These are phyloP conservation scores for Chelidonichthys spinosus DNA, from an alignment of 2,797 vertebrate species.

Conservation along the genomic window DNA sequence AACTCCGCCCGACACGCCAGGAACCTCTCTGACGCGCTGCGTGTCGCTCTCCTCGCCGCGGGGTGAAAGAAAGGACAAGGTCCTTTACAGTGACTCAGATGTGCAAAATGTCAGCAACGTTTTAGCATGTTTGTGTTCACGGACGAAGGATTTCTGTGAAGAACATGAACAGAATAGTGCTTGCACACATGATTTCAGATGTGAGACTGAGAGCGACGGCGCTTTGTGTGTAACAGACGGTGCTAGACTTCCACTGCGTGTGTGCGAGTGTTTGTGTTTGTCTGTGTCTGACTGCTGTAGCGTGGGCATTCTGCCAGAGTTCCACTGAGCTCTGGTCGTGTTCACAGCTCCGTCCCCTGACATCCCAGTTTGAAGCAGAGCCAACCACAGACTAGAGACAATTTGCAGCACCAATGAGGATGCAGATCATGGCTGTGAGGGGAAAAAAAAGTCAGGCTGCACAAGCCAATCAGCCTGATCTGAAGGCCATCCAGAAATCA, in stretches of 20 bases:
- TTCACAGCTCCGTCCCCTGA: constrained; percentile 80
- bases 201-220: constrained; percentile 42
- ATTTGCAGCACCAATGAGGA: constrained; percentile 74
- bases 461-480: constrained; percentile 70
- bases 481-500: constrained; percentile 70
- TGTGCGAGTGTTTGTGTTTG: constrained; percentile 27
- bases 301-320: constrained; percentile 78
- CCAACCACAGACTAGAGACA: constrained; percentile 66
- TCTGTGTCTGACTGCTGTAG: constrained; percentile 61
- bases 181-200: constrained; percentile 39
- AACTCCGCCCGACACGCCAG: constrained; percentile 55
- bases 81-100: constrained; percentile 56
- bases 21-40: constrained; percentile 24
- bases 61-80: constrained; percentile 53
- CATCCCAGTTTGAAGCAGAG: constrained; percentile 73
- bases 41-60: constrained; percentile 29
- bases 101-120: constrained; percentile 55
- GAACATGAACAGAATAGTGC: constrained; percentile 28
- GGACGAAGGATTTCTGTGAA: constrained; percentile 3
- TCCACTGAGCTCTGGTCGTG: constrained; percentile 74
- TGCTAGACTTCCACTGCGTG: constrained; percentile 49
- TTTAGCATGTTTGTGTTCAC: constrained; percentile 37
- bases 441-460: constrained; percentile 34
- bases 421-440: constrained; percentile 49
- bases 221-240: constrained; percentile 43